Percentiles rank a stretch among this genome's conserved stretches.
Evolutionary conservation across 2,888 invertebrate species (phyloP).

Genomic region (Cylindroiulus punctatus): DNA sequence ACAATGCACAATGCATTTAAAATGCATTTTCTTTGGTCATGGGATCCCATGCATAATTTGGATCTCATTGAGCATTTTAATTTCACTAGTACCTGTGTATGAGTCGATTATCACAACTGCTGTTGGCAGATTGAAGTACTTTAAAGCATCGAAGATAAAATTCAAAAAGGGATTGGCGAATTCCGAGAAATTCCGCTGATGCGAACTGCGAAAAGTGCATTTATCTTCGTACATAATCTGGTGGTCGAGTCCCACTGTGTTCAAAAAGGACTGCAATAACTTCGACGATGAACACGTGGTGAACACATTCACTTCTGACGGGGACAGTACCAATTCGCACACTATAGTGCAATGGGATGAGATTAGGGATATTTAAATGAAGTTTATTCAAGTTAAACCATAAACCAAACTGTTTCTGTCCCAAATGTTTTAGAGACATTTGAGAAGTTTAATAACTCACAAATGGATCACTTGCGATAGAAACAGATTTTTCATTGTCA

Average conservation of each 20-base stretch:
- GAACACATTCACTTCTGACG: neutral
- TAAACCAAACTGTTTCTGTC: no score
- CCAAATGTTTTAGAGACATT: no score
- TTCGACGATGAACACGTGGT: neutral
- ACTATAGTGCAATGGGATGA: neutral
- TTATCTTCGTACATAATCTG: neutral
- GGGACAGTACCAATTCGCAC: neutral
- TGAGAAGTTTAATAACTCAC: neutral
- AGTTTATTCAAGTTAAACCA: no score
- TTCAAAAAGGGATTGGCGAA: neutral
- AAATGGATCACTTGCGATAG: neutral
- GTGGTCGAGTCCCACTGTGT: neutral
- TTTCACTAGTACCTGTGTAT: neutral
- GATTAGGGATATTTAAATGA: neutral
- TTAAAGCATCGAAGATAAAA: slow-evolving; percentile 16
- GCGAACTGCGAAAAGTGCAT: neutral
- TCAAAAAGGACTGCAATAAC: slow-evolving; percentile 10
- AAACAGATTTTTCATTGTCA: neutral
- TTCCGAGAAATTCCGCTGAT: neutral
- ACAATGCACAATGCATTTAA: no score
- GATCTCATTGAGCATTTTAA: neutral
- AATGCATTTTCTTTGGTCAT: no score
- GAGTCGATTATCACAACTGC: neutral
- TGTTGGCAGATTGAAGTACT: neutral
- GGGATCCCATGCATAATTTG: neutral